A percentile compares a stretch with the other conserved stretches of the same genome.
These are phyloP conservation scores for Drosophila basisetae DNA, from an alignment of 2,888 invertebrate species.

Conservation along the genomic window DNA sequence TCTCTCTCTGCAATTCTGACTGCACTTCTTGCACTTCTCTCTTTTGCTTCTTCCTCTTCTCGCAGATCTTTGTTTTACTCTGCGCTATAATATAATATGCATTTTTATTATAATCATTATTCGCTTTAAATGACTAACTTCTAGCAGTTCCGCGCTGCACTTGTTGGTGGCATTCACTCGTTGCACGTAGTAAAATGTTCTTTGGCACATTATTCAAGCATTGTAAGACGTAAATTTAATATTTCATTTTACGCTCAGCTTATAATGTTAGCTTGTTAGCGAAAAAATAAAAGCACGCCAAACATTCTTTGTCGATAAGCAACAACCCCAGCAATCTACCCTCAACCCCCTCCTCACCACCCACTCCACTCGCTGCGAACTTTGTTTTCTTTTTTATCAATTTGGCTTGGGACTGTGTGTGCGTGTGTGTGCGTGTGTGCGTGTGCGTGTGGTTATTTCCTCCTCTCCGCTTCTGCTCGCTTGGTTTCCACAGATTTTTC, in stretches of 20 bases:
- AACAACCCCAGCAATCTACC: slow-evolving; percentile 1
- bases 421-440: slow-evolving; percentile 7
- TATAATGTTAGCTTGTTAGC: slow-evolving; percentile 12
- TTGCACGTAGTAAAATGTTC: neutral
- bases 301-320: slow-evolving; percentile 13
- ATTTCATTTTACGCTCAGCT: slow-evolving; percentile 2
- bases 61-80: neutral
- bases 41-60: neutral
- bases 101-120: neutral
- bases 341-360: neutral
- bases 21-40: neutral
- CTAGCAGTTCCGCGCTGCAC: neutral
- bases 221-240: neutral
- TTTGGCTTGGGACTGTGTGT: slow-evolving; percentile 39
- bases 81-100: neutral
- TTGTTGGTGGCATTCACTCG: neutral
- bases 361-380: slow-evolving; percentile 1
- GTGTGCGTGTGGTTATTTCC: slow-evolving; percentile 14
- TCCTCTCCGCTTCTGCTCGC: neutral
- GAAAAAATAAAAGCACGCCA: slow-evolving; percentile 13
- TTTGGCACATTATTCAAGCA: neutral
- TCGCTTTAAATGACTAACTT: neutral
- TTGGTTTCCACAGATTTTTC: slow-evolving; percentile 19
- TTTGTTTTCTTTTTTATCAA: slow-evolving; percentile 45
- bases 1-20: neutral